Evolutionary conservation across 2,113 vertebrate species (phyloP), one percentile per base, ranked within the genome.

Genomic region (Lycocorax pyrrhopterus): DNA sequence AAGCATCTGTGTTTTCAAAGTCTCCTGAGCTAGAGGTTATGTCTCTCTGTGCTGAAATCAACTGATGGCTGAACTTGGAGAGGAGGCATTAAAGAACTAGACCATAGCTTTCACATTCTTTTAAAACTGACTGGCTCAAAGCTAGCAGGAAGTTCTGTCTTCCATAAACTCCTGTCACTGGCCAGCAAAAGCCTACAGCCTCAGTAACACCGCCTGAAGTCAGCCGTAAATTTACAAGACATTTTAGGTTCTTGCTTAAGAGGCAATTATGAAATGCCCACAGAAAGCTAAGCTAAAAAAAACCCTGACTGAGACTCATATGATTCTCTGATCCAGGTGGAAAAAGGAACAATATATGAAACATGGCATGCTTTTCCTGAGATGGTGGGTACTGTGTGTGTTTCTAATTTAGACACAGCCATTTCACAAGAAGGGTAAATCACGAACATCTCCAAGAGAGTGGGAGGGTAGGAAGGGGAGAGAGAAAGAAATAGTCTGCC

Each of bases 391-490:
- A 63, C 71, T 55, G 39, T 69, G 53, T 79, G 53, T 84, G 77
- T 55, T 95, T 84, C 89, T 79, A 79, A 94, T 33, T 85, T 79
- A 92, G 37, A 87, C 58, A 83, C 52, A 90, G 79, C 63, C 53
- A 68, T 79, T 94, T 93, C 85, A 94, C 66, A 92, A 68, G 74
- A 94, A 72, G 82, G 29, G 60, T 87, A 92, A 90, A 85, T 83
- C 79, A 82, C 17, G 69, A 91, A 76, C 82, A 76, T 79, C 88
- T 96, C 85, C 79, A 94, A 90, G 91, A 88, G 79, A 85, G 90
- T 94, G 30, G 78, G 88, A 91, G 69, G 53, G 55, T 47, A 73
- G 41, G 32, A 55, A 89, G 43, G 56, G 69, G 29, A 78, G n/a
- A 66, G 33, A 91, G 25, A 82, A 88, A 84, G 64, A 85, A 89